phyloP scores from a whole-genome alignment of 2,113 vertebrate species.

The Psilopsiagon aurifrons region DNA sequence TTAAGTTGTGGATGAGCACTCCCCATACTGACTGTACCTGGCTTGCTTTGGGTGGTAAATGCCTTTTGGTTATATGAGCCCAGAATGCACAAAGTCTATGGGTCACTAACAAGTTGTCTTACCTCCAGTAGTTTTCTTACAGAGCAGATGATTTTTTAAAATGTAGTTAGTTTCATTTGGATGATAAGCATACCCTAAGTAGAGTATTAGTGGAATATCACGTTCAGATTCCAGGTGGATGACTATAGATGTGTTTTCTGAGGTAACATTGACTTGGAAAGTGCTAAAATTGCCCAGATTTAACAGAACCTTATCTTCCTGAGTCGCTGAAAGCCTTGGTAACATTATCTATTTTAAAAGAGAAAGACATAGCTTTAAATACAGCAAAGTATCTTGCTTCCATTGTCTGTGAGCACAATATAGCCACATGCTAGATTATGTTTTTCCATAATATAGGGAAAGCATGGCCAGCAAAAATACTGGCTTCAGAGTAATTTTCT shows the following conservation, averaged over 20 bases:
- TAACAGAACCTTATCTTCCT: slow-evolving; percentile 79
- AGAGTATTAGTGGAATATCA: slow-evolving; percentile 78
- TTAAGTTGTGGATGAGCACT: background rate
- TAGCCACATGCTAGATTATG: background rate
- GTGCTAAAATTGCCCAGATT: slow-evolving; percentile 81
- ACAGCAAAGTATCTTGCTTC: background rate
- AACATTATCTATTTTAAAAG: slow-evolving; percentile 81
- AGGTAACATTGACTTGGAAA: slow-evolving; percentile 84
- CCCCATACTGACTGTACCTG: background rate
- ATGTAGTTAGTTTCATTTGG: slow-evolving; percentile 82
- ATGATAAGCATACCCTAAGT: slow-evolving; percentile 82
- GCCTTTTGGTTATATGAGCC: background rate
- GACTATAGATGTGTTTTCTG: slow-evolving; percentile 80
- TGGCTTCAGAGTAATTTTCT: background rate
- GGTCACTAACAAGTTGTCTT: background rate
- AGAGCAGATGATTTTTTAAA: slow-evolving; percentile 77
- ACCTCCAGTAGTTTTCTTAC: slow-evolving; percentile 75
- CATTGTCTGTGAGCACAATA: background rate
- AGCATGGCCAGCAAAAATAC: background rate
- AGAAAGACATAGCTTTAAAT: background rate
- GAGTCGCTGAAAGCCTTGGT: slow-evolving; percentile 71
- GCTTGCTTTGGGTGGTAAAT: background rate
- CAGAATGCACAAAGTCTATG: background rate
- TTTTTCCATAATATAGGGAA: background rate
- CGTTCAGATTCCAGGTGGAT: slow-evolving; percentile 84